A percentile compares a stretch with the other conserved stretches of the same genome.
Evolutionary conservation across 2,888 invertebrate genomes (phyloP).

Genomic region (Drosophila stalkeri): DNA sequence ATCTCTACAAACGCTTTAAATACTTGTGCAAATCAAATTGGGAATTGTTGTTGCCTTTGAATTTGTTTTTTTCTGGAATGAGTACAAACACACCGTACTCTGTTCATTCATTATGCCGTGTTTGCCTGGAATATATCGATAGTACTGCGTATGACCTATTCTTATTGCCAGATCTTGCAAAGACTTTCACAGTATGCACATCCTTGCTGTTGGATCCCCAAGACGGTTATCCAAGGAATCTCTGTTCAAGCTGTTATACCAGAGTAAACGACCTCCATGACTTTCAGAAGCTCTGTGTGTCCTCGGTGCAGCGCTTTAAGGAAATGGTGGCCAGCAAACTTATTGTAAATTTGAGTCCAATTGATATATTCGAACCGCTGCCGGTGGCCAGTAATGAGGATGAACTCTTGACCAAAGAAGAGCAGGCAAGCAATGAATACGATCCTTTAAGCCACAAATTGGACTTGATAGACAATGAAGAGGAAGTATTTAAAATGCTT

Average conservation of each 20-base stretch:
- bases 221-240: slow-evolving; percentile 79
- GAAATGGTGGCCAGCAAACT: slow-evolving; percentile 61
- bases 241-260: slow-evolving; percentile 72
- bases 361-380: slow-evolving; percentile 66
- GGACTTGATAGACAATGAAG: slow-evolving; percentile 80
- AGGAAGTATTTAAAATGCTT: slow-evolving; percentile 81
- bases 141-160: slow-evolving; percentile 70
- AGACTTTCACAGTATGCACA: slow-evolving; percentile 75
- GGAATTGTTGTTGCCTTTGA: slow-evolving; percentile 32
- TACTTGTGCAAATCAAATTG: slow-evolving; percentile 39
- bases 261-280: slow-evolving; percentile 77
- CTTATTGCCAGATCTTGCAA: slow-evolving; percentile 70
- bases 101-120: slow-evolving; percentile 79
- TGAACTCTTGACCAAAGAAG: slow-evolving; percentile 54
- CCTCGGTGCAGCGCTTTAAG: slow-evolving; percentile 71
- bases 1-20: slow-evolving; percentile 36
- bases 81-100: slow-evolving; percentile 43
- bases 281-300: slow-evolving; percentile 75
- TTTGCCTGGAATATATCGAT: slow-evolving; percentile 72
- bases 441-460: slow-evolving; percentile 77
- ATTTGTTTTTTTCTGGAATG: slow-evolving; percentile 48
- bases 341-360: slow-evolving; percentile 12
- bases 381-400: slow-evolving; percentile 33
- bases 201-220: slow-evolving; percentile 71
- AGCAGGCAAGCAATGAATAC: slow-evolving; percentile 59